Conservation (phyloP, 2,888 invertebrate species). For the Apamea anceps region DNA sequence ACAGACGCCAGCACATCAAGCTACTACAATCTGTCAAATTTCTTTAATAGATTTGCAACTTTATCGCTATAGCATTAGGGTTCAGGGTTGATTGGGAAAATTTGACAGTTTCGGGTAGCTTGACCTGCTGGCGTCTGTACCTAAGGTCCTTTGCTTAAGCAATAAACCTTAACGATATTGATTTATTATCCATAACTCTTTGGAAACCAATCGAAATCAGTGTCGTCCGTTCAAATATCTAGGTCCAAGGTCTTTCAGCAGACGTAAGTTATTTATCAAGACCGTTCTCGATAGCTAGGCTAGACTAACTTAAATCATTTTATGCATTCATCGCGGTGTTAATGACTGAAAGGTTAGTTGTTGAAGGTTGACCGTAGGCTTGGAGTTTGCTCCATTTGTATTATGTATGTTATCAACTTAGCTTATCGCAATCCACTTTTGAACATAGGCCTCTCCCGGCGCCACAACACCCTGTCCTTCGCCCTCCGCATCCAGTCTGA, state of each 20-base stretch:
- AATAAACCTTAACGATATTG: conserved; percentile 4
- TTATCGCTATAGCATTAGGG: too few species aligned
- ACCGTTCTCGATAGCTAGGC: conserved; percentile 25
- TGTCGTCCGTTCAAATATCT: conserved; percentile 53
- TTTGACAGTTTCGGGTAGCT: too few species aligned
- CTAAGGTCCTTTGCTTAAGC: neutral
- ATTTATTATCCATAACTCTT: conserved; percentile 38
- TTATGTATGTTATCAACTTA: neutral
- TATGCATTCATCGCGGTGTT: conserved; percentile 23
- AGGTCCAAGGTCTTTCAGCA: conserved; percentile 51
- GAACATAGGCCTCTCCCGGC: too few species aligned
- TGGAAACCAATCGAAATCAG: conserved; percentile 46
- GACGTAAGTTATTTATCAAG: conserved; percentile 49
- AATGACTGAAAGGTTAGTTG: conserved; percentile 48
- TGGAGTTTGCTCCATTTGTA: conserved; percentile 10
- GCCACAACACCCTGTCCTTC: too few species aligned
- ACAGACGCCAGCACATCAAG: too few species aligned
- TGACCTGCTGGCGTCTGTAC: too few species aligned
- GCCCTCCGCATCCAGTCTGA: too few species aligned
- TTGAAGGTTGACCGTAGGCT: conserved; percentile 40
- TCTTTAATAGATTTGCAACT: too few species aligned
- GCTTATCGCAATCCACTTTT: too few species aligned
- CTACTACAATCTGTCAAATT: too few species aligned
- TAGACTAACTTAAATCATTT: conserved; percentile 36
- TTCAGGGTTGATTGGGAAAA: too few species aligned